Conservation (phyloP, 2,888 invertebrate species). For the Leptopilina myrica region DNA sequence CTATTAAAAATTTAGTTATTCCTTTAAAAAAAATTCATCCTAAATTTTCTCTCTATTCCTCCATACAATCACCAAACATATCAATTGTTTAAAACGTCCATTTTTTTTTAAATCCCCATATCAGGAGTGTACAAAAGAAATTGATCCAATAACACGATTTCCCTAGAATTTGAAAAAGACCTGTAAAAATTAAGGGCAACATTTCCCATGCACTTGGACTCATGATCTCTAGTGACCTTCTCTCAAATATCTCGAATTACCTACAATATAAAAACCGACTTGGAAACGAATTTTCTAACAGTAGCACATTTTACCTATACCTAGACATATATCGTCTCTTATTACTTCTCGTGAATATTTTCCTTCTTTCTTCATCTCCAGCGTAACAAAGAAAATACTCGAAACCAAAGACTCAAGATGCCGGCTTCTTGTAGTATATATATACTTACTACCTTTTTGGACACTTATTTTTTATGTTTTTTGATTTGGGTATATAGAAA, state of each 20-base stretch:
- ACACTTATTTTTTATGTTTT: neutral
- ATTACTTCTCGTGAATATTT: neutral
- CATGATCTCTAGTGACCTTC: neutral
- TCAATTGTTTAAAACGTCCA: no score
- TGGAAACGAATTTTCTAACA: conserved; percentile 4
- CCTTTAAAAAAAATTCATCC: no score
- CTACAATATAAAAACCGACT: neutral
- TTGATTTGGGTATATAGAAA: conserved; percentile 1
- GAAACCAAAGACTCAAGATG: conserved; percentile 31
- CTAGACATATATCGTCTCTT: neutral
- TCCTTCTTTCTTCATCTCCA: neutral
- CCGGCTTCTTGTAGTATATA: conserved; percentile 20
- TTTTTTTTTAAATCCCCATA: no score
- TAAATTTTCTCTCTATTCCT: no score
- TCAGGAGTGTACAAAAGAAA: no score
- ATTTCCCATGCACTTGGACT: neutral
- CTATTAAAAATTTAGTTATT: no score
- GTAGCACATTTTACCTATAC: neutral
- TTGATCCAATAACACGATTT: no score
- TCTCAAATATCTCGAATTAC: conserved; percentile 24
- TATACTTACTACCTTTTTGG: neutral
- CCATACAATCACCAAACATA: no score
- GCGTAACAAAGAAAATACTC: conserved; percentile 3
- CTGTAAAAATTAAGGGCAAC: neutral
- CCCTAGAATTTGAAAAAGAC: neutral